Percentiles rank a stretch among this genome's conserved stretches.
Conservation (phyloP, 2,797 vertebrate genomes). For the Molossus molossus region DNA sequence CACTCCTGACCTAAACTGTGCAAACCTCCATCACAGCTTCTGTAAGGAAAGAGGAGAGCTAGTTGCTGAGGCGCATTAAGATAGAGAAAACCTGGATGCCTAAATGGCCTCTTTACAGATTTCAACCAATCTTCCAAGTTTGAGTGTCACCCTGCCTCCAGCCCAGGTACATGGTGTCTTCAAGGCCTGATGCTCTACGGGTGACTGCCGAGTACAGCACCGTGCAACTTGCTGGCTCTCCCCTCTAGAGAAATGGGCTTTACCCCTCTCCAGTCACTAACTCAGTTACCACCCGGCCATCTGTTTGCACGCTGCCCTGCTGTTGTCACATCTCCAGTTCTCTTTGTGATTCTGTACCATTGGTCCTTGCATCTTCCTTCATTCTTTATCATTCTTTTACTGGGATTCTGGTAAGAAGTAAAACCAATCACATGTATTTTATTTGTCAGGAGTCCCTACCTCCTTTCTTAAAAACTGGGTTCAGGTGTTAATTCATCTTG, state of each 20-base stretch:
- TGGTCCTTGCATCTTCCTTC: not conserved
- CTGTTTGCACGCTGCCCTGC: not conserved
- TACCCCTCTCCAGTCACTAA: not conserved
- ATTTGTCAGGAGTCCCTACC: not conserved
- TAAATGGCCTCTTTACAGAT: not conserved
- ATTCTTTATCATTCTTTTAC: not conserved
- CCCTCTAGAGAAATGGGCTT: not conserved
- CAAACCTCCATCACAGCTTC: not conserved
- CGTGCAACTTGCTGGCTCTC: not conserved
- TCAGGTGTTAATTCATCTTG: not conserved
- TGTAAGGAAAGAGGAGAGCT: not conserved
- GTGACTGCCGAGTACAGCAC: not conserved
- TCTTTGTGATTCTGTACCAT: not conserved
- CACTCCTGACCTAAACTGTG: no score
- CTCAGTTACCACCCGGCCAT: not conserved
- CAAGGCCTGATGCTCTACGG: not conserved
- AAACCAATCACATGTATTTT: not conserved
- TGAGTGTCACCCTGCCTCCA: not conserved
- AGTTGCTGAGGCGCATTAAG: not conserved
- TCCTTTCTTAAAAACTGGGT: not conserved
- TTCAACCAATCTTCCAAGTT: not conserved
- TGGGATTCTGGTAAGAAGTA: not conserved
- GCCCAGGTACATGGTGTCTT: not conserved
- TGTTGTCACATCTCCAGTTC: not conserved
- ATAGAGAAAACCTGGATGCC: not conserved